Evolutionary conservation across 2,113 vertebrate species (phyloP).

Genomic region (Varanus komodoensis): DNA sequence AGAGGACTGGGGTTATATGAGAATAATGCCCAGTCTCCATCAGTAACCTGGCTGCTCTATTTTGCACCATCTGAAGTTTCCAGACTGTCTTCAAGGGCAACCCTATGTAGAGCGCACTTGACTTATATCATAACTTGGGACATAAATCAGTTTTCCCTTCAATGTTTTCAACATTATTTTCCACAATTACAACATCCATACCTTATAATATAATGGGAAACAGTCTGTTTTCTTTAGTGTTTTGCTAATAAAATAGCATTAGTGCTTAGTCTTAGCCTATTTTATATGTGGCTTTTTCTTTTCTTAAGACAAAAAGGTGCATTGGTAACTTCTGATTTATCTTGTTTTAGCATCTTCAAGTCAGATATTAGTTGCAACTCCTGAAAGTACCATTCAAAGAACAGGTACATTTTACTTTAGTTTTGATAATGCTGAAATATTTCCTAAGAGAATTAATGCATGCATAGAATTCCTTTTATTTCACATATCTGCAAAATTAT

Average conservation of each 20-base stretch:
- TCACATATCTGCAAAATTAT: neutral
- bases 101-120: neutral
- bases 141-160: neutral
- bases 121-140: neutral
- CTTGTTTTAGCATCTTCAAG: slow-evolving; percentile 77
- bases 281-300: neutral
- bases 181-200: neutral
- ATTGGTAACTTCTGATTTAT: slow-evolving; percentile 53
- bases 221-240: slow-evolving; percentile 14
- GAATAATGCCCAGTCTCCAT: too few relatives aligned
- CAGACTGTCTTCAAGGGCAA: neutral
- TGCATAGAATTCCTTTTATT: neutral
- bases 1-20: too few relatives aligned
- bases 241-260: slow-evolving; percentile 17
- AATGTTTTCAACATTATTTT: neutral
- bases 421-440: slow-evolving; percentile 16
- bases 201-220: neutral
- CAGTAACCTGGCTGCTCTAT: too few relatives aligned
- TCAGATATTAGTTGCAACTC: slow-evolving; percentile 73
- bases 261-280: slow-evolving; percentile 12
- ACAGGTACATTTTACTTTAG: slow-evolving; percentile 75
- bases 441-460: neutral
- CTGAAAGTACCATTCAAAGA: slow-evolving; percentile 79
- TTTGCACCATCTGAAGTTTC: too few relatives aligned
- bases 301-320: slow-evolving; percentile 16